phyloP scores from a whole-genome alignment of 2,797 vertebrate species.

The Acipenser transmontanus region DNA sequence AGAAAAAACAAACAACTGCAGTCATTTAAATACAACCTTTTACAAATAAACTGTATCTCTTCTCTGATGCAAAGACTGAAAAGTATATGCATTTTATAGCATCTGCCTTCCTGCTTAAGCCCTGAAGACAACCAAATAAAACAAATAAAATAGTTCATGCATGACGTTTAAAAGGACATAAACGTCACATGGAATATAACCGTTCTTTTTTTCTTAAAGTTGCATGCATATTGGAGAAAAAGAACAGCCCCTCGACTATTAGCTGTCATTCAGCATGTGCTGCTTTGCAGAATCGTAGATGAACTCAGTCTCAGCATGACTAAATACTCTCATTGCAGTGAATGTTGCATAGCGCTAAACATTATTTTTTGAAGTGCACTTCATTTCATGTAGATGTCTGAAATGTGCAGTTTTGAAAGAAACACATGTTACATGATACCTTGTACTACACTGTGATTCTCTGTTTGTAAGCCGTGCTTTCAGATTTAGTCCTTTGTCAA shows the following conservation, averaged over 20 bases:
- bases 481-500: too few relatives aligned
- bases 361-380: too few relatives aligned
- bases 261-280: slow-evolving; percentile 19
- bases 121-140: neutral
- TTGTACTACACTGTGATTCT: too few relatives aligned
- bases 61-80: too few relatives aligned
- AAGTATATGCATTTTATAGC: too few relatives aligned
- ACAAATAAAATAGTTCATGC: slow-evolving; percentile 1
- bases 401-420: too few relatives aligned
- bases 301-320: slow-evolving; percentile 17
- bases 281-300: neutral
- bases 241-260: slow-evolving; percentile 3
- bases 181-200: slow-evolving; percentile 4
- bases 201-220: slow-evolving; percentile 22
- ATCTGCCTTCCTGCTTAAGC: slow-evolving; percentile 8
- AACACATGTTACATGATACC: too few relatives aligned
- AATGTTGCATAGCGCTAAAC: slow-evolving; percentile 17
- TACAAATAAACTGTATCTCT: too few relatives aligned
- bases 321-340: neutral
- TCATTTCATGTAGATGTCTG: too few relatives aligned
- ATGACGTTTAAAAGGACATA: slow-evolving; percentile 9
- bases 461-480: too few relatives aligned
- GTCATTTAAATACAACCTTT: too few relatives aligned
- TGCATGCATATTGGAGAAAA: slow-evolving; percentile 31
- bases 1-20: neutral